Conservation (phyloP, 2,113 vertebrate genomes). For the Aegithalos caudatus region DNA sequence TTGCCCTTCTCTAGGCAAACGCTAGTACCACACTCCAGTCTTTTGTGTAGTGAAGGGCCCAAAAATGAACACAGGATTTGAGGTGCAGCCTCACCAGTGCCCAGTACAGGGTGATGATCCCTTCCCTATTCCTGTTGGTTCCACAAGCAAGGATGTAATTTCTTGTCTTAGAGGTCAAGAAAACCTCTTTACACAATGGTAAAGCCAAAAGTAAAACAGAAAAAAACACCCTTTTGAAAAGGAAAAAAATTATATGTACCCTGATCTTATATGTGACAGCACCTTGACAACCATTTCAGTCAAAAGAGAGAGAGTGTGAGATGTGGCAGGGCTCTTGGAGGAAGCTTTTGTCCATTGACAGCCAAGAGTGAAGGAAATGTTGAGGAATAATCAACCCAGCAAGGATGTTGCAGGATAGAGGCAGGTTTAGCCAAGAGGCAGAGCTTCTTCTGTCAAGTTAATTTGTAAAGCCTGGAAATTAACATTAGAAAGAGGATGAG, state of each 20-base stretch:
- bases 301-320: not conserved
- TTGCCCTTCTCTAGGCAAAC: not conserved
- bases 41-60: not conserved
- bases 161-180: not conserved
- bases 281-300: not conserved
- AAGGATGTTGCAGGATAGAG: not conserved
- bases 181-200: not conserved
- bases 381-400: not conserved
- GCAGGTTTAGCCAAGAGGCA: not conserved
- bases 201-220: not conserved
- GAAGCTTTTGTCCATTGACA: not conserved
- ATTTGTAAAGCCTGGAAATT: not conserved
- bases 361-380: not conserved
- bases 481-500: not conserved
- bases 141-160: not conserved
- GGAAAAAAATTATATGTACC: not conserved
- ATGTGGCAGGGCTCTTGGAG: not conserved
- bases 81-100: not conserved
- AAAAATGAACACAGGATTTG: not conserved
- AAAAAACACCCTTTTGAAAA: not conserved
- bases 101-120: fast-evolving
- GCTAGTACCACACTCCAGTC: not conserved
- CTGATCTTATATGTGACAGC: not conserved
- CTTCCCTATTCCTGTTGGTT: not conserved
- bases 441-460: not conserved